phyloP scores from a whole-genome alignment of 2,888 invertebrate genomes.

The Macrosoma leucophasiata region DNA sequence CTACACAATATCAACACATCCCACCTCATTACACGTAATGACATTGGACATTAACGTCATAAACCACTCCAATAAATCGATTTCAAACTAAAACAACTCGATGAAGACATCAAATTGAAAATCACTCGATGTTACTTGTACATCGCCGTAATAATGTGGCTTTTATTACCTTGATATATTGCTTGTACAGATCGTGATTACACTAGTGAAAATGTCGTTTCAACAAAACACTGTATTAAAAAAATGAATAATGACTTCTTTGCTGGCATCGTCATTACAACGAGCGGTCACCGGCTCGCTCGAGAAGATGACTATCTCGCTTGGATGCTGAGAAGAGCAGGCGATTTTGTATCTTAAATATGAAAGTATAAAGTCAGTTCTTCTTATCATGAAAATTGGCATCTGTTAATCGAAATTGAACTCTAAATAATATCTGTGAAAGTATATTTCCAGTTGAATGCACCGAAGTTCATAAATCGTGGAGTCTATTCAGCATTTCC shows the following conservation, averaged over 20 bases:
- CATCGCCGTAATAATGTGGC: constrained; percentile 50
- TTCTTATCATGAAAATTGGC: no score
- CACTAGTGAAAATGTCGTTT: constrained; percentile 73
- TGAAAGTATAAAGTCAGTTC: constrained; percentile 11
- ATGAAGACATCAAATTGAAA: constrained; percentile 71
- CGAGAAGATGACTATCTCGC: constrained; percentile 63
- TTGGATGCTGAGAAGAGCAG: no score
- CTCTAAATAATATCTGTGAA: constrained; percentile 26
- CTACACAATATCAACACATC: no score
- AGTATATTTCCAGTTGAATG: constrained; percentile 33
- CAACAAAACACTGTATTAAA: constrained; percentile 73
- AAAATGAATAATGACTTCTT: constrained; percentile 75
- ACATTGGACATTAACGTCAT: constrained; percentile 14
- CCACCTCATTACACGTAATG: constrained; percentile 20
- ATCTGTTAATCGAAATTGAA: no score
- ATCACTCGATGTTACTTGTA: constrained; percentile 54
- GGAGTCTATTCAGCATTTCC: constrained; percentile 46
- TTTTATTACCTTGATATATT: constrained; percentile 68
- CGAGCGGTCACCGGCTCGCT: constrained; percentile 55
- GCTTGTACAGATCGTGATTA: constrained; percentile 69
- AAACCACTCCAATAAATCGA: constrained; percentile 29
- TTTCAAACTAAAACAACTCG: constrained; percentile 33
- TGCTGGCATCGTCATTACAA: constrained; percentile 67
- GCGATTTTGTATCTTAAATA: no score
- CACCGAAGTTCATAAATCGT: constrained; percentile 29